A percentile compares a stretch with the other conserved stretches of the same genome.
Evolutionary conservation across 1,140 invertebrate genomes (phyloP).

Genomic region (Whitmania pigra): DNA sequence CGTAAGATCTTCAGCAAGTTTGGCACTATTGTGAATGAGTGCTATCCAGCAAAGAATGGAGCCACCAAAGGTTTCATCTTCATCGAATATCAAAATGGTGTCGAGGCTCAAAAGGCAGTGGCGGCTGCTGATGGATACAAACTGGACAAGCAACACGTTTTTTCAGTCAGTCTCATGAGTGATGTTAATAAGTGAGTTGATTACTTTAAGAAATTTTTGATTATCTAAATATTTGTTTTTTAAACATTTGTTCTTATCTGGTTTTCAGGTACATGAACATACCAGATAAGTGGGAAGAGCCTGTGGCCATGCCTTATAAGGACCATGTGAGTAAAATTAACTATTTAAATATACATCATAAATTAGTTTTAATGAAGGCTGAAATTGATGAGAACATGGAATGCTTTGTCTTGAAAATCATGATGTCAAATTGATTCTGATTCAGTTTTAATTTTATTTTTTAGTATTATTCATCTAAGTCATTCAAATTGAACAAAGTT

Average conservation of each 20-base stretch:
- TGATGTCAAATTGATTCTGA: neutral
- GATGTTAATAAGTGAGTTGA: slow-evolving; percentile 77
- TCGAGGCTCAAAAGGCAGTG: slow-evolving; percentile 71
- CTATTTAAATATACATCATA: slow-evolving; percentile 36
- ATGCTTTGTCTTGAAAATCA: too few relatives aligned
- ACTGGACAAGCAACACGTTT: slow-evolving; percentile 88
- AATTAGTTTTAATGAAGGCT: neutral
- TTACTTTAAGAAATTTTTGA: neutral
- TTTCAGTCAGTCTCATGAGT: slow-evolving; percentile 85
- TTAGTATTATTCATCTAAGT: neutral
- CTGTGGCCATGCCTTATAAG: slow-evolving; percentile 69
- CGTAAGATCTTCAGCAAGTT: slow-evolving; percentile 82
- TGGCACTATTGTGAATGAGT: slow-evolving; percentile 76
- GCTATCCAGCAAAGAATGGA: slow-evolving; percentile 71
- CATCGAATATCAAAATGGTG: slow-evolving; percentile 71
- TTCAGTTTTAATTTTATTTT: slow-evolving; percentile 16
- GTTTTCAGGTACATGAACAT: slow-evolving; percentile 68
- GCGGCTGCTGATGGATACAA: slow-evolving; percentile 79
- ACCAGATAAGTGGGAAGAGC: slow-evolving; percentile 80
- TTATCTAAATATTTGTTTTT: neutral
- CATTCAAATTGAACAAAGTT: neutral
- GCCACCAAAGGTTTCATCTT: slow-evolving; percentile 90
- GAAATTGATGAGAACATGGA: too few relatives aligned
- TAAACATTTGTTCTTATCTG: neutral
- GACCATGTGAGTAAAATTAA: slow-evolving; percentile 41